Conservation (phyloP, 2,113 vertebrate genomes). For the Eulemur rufifrons region DNA sequence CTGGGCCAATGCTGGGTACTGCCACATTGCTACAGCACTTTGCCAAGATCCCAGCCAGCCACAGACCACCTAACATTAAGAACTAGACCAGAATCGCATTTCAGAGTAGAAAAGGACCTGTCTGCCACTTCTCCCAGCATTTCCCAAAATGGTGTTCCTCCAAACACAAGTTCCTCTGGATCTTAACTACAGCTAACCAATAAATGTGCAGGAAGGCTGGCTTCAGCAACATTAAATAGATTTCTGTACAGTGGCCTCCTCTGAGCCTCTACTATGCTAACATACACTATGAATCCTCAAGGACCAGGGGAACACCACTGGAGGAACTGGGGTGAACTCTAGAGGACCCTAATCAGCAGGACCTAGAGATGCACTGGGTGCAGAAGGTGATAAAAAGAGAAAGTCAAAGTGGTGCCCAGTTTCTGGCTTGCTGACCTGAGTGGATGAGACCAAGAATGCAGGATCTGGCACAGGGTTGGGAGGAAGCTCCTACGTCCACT, state of each 20-base stretch:
- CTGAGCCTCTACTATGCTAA: not conserved
- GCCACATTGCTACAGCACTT: not conserved
- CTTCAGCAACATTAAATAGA: not conserved
- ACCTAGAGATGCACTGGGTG: not conserved
- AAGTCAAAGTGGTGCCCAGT: not conserved
- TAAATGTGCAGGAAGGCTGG: not conserved
- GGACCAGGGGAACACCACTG: not conserved
- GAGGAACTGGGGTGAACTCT: not conserved
- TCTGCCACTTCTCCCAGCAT: not conserved
- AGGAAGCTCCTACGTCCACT: not conserved
- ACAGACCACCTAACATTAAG: not conserved
- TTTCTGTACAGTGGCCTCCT: not conserved
- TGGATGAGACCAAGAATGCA: too few relatives aligned
- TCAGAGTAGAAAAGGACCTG: not conserved
- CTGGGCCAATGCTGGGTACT: not conserved
- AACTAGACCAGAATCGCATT: not conserved
- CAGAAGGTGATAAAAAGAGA: accelerated
- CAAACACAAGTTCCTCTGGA: not conserved
- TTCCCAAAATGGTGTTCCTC: not conserved
- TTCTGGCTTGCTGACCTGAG: not conserved
- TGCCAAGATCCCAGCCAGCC: not conserved
- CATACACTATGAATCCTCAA: not conserved
- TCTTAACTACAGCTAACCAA: not conserved
- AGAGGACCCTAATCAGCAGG: not conserved
- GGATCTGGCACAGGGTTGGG: not conserved